Percentiles rank a stretch among this genome's conserved stretches.
These are phyloP conservation scores for Ciconia maguari DNA, from an alignment of 2,113 vertebrate species.

Conservation along the genomic window DNA sequence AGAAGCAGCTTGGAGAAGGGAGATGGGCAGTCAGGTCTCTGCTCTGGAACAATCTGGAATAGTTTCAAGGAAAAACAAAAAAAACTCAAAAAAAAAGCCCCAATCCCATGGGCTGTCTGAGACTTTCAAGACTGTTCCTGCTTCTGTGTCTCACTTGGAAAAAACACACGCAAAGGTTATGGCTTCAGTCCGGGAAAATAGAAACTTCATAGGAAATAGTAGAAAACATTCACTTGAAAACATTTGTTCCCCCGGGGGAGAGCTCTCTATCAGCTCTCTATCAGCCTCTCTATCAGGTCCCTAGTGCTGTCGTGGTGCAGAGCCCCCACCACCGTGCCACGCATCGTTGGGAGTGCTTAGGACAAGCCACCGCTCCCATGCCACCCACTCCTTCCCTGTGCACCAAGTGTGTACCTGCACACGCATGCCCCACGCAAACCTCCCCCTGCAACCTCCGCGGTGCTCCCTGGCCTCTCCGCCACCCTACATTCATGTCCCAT, in stretches of 20 bases:
- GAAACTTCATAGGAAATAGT: neutral
- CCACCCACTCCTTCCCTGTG: neutral
- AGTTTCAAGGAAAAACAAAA: neutral
- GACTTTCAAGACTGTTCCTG: neutral
- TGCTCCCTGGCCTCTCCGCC: neutral
- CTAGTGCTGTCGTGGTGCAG: rapidly evolving
- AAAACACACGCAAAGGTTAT: neutral
- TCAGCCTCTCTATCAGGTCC: too few species aligned
- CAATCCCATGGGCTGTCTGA: neutral
- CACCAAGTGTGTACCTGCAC: neutral
- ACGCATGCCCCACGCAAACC: rapidly evolving
- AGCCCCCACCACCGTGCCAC: rapidly evolving
- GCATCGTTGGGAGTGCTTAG: rapidly evolving
- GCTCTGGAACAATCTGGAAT: neutral
- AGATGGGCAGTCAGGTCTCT: neutral
- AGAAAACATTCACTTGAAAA: neutral
- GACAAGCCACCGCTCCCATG: neutral
- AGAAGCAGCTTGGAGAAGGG: neutral
- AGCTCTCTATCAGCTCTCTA: neutral
- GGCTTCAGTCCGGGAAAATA: neutral
- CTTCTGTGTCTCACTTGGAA: neutral
- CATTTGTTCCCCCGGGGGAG: rapidly evolving
- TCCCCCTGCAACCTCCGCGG: neutral
- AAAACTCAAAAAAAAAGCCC: too few species aligned
- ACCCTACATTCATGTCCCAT: neutral